Base-by-base conservation (phyloP, 2,797 vertebrate species). In the Gymnothorax javanicus region DNA sequence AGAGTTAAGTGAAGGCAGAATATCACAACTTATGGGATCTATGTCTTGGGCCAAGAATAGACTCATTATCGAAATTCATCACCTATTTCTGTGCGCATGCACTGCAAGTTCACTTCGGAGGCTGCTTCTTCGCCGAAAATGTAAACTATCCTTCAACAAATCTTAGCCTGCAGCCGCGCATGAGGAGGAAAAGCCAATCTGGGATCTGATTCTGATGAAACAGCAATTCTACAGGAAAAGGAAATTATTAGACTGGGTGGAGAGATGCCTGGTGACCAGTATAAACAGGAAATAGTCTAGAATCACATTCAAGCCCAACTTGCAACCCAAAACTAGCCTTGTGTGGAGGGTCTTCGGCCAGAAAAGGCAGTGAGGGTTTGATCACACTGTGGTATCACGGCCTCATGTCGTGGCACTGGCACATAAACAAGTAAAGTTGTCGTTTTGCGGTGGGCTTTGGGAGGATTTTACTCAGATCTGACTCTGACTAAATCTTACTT, bases 231-330 rank as follows among this genome's bases (percentile, higher is more conserved):
- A 3, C 77, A 81, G 77, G 77, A 81, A 81, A 81, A 54, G 77
- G 77, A 81, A 81, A 56, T 81, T 81, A 81, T 81, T 81, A 81
- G 77, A 81, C 8, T 81, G 77, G 77, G 77, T 81, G 77, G 77
- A 81, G 77, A 56, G 77, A 81, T 54, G 23, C 77, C 56, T 56
- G 20, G 77, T n/a, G 77, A 81, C 77, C 77, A 81, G 12, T n/a
- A 81, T 81, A 81, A 81, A 81, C 77, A 81, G 77, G 77, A 81
- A 81, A 81, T 81, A 1, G 50, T 81, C 77, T 54, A 81, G 23
- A 56, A 81, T 81, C 77, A 56, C 77, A 81, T 81, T 81, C 50
- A 81, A n/a, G 52, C 52, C 23, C 43, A 15, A 50, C 8, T 13
- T 50, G 6, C 77, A 17, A 7, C 77, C 23, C 20, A 20, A 1